Percentiles rank a stretch among this genome's conserved stretches.
phyloP scores from a whole-genome alignment of 2,888 invertebrate genomes.

The Macroteleia sp. region DNA sequence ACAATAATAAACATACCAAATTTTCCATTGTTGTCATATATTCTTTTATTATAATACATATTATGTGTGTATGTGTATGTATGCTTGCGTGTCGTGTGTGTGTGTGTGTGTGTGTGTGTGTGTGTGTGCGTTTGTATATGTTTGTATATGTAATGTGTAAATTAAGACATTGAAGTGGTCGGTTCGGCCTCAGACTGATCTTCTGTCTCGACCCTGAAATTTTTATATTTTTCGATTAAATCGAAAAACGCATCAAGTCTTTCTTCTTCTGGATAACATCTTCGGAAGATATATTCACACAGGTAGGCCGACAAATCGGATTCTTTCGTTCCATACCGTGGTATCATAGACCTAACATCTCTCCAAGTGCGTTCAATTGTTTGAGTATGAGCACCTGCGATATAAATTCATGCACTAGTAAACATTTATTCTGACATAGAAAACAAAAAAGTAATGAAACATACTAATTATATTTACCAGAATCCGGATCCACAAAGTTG shows the following conservation, averaged over 20 bases:
- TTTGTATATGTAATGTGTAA: too few relatives aligned
- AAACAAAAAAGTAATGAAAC: background rate
- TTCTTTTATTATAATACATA: too few relatives aligned
- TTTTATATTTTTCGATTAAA: background rate
- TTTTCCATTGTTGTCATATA: too few relatives aligned
- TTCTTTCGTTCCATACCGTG: background rate
- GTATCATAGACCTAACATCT: background rate
- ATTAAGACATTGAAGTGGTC: background rate
- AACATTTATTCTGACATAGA: background rate
- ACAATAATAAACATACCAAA: too few relatives aligned
- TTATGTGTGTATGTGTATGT: too few relatives aligned
- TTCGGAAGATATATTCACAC: background rate
- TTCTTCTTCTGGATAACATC: background rate
- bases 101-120: too few relatives aligned
- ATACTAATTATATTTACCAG: too few relatives aligned
- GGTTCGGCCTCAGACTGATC: background rate
- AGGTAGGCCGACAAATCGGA: background rate
- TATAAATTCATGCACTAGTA: background rate
- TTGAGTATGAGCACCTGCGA: background rate
- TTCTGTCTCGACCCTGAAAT: background rate
- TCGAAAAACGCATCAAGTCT: background rate
- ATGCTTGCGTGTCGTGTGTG: too few relatives aligned
- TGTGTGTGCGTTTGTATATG: too few relatives aligned
- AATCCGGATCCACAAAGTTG: too few relatives aligned
- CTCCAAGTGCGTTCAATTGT: conserved; percentile 1